Percentiles rank a stretch among this genome's conserved stretches.
These are phyloP conservation scores for Hypena proboscidalis DNA, from an alignment of 2,888 invertebrate species.

Conservation along the genomic window DNA sequence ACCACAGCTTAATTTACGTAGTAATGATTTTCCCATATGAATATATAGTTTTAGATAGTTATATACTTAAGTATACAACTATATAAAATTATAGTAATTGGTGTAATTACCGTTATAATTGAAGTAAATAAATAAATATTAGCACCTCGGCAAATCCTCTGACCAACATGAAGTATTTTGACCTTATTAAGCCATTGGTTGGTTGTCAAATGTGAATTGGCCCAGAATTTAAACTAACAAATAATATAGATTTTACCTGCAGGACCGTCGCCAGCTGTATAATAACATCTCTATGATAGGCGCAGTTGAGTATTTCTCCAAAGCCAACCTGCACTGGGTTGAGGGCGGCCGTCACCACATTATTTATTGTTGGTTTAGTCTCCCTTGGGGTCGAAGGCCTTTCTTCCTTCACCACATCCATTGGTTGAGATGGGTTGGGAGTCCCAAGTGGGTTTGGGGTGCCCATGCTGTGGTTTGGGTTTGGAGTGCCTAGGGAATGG, in stretches of 20 bases:
- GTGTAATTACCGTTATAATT: no score
- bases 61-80: no score
- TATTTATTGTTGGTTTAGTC: slow-evolving; percentile 60
- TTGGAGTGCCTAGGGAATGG: slow-evolving; percentile 74
- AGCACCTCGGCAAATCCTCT: no score
- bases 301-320: slow-evolving; percentile 93
- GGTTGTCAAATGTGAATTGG: no score
- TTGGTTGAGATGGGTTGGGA: slow-evolving; percentile 65
- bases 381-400: slow-evolving; percentile 67
- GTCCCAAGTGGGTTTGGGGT: slow-evolving; percentile 74
- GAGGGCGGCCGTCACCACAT: slow-evolving; percentile 68
- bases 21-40: no score
- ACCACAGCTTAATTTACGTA: no score
- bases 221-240: no score
- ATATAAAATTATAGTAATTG: no score
- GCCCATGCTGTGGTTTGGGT: slow-evolving; percentile 71
- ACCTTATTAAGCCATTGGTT: no score
- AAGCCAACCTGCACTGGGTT: slow-evolving; percentile 90
- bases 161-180: no score
- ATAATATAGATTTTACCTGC: slow-evolving; percentile 82
- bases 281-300: slow-evolving; percentile 95
- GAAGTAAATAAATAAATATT: no score
- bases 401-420: slow-evolving; percentile 75
- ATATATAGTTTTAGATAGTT: no score
- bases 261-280: slow-evolving; percentile 92